Conservation (phyloP, 64 coral and sea anemone species). For the Montipora cactus region DNA sequence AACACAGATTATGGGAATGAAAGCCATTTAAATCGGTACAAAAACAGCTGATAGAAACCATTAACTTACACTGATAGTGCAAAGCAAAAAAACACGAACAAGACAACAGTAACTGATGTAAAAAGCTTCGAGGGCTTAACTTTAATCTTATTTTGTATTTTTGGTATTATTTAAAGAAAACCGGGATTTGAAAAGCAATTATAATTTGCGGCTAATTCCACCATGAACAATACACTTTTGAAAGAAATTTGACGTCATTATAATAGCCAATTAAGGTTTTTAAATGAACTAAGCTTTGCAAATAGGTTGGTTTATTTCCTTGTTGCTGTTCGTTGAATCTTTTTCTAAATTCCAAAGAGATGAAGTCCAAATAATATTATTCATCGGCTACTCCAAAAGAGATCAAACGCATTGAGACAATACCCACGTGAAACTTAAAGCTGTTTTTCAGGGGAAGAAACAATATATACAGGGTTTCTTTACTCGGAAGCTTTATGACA, state of each 20-base stretch:
- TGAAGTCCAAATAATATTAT: no score
- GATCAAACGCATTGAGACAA: not conserved
- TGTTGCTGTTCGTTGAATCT: no score
- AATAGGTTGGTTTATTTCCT: not conserved
- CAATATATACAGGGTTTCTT: not conserved
- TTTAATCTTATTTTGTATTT: not conserved
- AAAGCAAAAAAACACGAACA: not conserved
- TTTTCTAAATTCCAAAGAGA: no score
- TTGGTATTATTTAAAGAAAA: not conserved
- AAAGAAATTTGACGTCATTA: not conserved
- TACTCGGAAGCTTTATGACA: not conserved
- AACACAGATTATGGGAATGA: conserved; percentile 6
- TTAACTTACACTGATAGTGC: not conserved
- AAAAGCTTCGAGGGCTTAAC: not conserved
- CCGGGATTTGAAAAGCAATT: not conserved
- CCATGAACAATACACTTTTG: not conserved
- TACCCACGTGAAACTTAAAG: not conserved
- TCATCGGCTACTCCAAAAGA: no score
- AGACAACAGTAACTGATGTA: not conserved
- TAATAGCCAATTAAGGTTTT: not conserved
- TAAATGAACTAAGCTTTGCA: not conserved
- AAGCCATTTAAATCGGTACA: not conserved
- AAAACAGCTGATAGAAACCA: conserved; percentile 24
- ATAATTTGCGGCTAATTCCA: conserved; percentile 11
- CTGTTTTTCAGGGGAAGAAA: no score